These are phyloP conservation scores for Montipora efflorescens DNA, from an alignment of 64 coral and sea anemone species.

Conservation along the genomic window DNA sequence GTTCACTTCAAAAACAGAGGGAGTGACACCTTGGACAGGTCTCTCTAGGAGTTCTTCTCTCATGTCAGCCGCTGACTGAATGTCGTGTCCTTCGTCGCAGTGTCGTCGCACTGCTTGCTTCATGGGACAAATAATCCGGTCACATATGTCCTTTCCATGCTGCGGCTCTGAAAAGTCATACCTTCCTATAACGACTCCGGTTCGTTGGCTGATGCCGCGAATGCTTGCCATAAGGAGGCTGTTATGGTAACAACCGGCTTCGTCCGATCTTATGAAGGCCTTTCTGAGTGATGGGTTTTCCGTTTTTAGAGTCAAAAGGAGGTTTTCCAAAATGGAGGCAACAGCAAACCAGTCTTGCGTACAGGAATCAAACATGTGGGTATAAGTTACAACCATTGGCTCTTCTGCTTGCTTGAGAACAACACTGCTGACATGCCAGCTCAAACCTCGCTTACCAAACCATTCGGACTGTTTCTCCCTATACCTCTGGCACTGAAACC, in stretches of 20 bases:
- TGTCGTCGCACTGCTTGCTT: conserved; percentile 42
- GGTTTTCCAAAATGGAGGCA: conserved; percentile 39
- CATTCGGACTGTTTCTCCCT: conserved; percentile 58
- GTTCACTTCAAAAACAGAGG: conserved; percentile 14
- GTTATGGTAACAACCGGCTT: conserved; percentile 61
- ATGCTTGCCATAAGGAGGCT: conserved; percentile 41
- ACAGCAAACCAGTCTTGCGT: conserved; percentile 74
- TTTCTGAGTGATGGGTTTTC: conserved; percentile 9
- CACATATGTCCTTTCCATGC: conserved; percentile 75
- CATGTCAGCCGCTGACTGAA: conserved; percentile 35
- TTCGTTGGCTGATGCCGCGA: conserved; percentile 33
- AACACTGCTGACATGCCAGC: conserved; percentile 58
- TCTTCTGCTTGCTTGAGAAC: background rate
- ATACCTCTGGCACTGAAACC: conserved; percentile 34
- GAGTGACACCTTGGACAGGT: conserved; percentile 9
- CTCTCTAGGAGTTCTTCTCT: conserved; percentile 2
- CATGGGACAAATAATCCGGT: conserved; percentile 65
- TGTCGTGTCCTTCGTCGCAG: conserved; percentile 59
- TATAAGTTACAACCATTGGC: conserved; percentile 20
- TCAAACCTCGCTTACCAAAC: conserved; percentile 60
- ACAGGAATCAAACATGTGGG: conserved; percentile 52
- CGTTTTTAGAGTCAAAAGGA: background rate
- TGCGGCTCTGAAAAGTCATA: conserved; percentile 76
- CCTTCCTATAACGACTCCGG: conserved; percentile 40
- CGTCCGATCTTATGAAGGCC: conserved; percentile 50